Percentiles rank a stretch among this genome's conserved stretches.
Evolutionary conservation across 2,888 invertebrate species (phyloP).

Genomic region (Epirrita christyi): DNA sequence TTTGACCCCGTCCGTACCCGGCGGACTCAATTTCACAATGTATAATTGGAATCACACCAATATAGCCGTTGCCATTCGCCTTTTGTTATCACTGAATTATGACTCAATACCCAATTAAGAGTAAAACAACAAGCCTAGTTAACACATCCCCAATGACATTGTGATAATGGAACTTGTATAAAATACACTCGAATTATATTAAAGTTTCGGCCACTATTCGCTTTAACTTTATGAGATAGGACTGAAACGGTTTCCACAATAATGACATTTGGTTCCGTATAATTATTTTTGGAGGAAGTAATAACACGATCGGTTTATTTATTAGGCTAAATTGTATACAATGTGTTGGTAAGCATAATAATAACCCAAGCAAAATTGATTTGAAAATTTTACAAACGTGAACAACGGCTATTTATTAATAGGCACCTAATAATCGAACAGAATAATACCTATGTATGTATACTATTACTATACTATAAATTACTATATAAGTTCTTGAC

Average conservation of each 20-base stretch:
- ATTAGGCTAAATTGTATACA: too few relatives aligned
- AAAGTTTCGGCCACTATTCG: slow-evolving; percentile 11
- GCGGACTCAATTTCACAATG: slow-evolving; percentile 67
- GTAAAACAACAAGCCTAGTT: slow-evolving; percentile 53
- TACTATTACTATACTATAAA: too few relatives aligned
- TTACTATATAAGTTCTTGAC: too few relatives aligned
- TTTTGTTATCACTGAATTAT: slow-evolving; percentile 73
- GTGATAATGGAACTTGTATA: slow-evolving; percentile 31
- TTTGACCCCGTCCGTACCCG: slow-evolving; percentile 26
- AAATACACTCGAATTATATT: slow-evolving; percentile 18
- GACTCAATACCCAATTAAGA: slow-evolving; percentile 68
- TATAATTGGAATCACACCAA: slow-evolving; percentile 73
- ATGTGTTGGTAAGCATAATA: too few relatives aligned
- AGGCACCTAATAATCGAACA: neutral
- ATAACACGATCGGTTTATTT: neutral
- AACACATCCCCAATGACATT: slow-evolving; percentile 49
- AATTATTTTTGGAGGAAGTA: neutral
- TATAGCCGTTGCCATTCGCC: slow-evolving; percentile 60
- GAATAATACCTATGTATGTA: too few relatives aligned
- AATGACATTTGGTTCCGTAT: neutral
- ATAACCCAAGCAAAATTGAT: too few relatives aligned
- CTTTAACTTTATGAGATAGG: slow-evolving; percentile 16
- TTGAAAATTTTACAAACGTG: too few relatives aligned
- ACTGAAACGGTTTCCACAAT: slow-evolving; percentile 3
- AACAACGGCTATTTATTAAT: neutral